phyloP scores from a whole-genome alignment of 1,140 invertebrate species.

The Hetaerina americana region DNA sequence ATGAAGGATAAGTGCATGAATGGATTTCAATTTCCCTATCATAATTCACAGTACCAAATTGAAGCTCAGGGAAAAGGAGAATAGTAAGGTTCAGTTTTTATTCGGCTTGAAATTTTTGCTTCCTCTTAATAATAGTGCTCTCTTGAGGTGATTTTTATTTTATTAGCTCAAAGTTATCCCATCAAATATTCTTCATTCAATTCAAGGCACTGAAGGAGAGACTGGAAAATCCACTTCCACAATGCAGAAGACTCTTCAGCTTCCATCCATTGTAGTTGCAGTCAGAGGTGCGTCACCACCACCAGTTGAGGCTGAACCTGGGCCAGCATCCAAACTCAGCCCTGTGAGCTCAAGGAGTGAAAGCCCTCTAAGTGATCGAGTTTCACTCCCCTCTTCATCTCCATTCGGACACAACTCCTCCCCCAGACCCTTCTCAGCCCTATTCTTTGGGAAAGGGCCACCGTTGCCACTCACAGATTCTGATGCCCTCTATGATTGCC shows the following conservation, averaged over 20 bases:
- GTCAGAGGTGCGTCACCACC: conserved; percentile 25
- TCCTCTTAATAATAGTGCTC: too few species aligned
- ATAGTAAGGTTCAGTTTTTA: too few species aligned
- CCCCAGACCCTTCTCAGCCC: conserved; percentile 38
- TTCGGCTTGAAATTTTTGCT: too few species aligned
- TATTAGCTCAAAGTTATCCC: too few species aligned
- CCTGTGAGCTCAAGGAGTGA: conserved; percentile 63
- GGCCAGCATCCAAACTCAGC: conserved; percentile 22
- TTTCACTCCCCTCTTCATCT: conserved; percentile 34
- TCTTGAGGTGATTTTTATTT: too few species aligned
- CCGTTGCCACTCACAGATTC: conserved; percentile 56
- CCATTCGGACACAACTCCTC: not conserved
- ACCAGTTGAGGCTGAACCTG: not conserved
- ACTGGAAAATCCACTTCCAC: not conserved
- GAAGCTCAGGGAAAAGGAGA: too few species aligned
- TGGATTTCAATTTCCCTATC: too few species aligned
- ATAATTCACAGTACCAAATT: too few species aligned
- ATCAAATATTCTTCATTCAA: not conserved
- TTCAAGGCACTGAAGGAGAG: conserved; percentile 4
- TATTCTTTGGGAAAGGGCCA: conserved; percentile 48
- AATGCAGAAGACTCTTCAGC: conserved; percentile 32
- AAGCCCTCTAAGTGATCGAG: conserved; percentile 57
- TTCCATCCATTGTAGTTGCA: conserved; percentile 48
- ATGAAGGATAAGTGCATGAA: too few species aligned
- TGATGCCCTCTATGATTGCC: conserved; percentile 61